Percentiles rank a stretch among this genome's conserved stretches.
phyloP scores from a whole-genome alignment of 2,888 invertebrate species.

The Aphodius granarius region DNA sequence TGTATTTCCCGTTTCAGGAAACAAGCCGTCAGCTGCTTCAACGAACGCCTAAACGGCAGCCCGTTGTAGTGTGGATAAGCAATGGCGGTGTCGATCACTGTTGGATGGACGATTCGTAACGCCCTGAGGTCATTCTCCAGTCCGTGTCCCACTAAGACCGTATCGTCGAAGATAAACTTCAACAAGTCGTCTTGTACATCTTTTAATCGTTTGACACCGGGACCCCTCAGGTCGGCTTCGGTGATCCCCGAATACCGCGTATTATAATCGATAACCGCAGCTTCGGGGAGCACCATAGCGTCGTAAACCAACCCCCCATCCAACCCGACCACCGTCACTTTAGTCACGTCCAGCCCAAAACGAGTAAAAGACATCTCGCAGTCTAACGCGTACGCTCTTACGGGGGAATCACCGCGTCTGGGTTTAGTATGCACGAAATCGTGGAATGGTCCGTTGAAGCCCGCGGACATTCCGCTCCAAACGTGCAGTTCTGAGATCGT shows the following conservation, averaged over 20 bases:
- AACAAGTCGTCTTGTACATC: conserved; percentile 87
- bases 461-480: conserved; percentile 72
- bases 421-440: conserved; percentile 65
- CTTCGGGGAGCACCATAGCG: conserved; percentile 79
- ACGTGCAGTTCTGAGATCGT: conserved; percentile 69
- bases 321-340: conserved; percentile 79
- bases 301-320: conserved; percentile 81
- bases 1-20: conserved; percentile 84
- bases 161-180: conserved; percentile 75
- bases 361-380: conserved; percentile 97
- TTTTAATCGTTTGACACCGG: conserved; percentile 63
- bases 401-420: conserved; percentile 49
- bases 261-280: conserved; percentile 88
- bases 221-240: conserved; percentile 59
- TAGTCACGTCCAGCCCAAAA: conserved; percentile 81
- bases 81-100: conserved; percentile 87
- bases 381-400: conserved; percentile 80
- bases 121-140: conserved; percentile 92
- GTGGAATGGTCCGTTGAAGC: conserved; percentile 73
- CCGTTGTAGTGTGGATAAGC: conserved; percentile 86
- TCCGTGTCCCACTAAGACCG: conserved; percentile 93
- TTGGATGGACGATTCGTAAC: conserved; percentile 79
- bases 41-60: conserved; percentile 78
- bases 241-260: conserved; percentile 95
- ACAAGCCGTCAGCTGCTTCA: conserved; percentile 75